Percentiles rank a stretch among this genome's conserved stretches.
Evolutionary conservation across 2,888 invertebrate species (phyloP).

Genomic region (Bruchidius siliquastri): DNA sequence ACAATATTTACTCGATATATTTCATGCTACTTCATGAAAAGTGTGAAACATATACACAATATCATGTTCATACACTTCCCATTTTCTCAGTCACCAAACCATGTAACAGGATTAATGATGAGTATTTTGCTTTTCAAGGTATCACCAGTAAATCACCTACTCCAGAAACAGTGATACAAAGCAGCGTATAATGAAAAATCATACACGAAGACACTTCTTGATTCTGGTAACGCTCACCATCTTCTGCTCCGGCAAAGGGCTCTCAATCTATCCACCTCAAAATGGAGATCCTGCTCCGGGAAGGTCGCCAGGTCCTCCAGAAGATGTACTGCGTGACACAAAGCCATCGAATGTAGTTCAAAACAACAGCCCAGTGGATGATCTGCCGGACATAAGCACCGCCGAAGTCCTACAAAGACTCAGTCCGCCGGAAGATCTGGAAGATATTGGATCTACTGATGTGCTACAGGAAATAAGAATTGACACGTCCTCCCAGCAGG

Average conservation of each 20-base stretch:
- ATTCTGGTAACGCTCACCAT: constrained; percentile 3
- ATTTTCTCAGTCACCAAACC: too few relatives aligned
- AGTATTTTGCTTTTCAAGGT: not conserved
- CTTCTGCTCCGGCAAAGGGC: constrained; percentile 6
- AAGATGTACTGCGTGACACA: constrained; percentile 6
- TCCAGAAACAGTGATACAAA: not conserved
- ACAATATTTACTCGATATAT: too few relatives aligned
- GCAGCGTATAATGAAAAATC: not conserved
- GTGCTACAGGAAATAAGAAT: not conserved
- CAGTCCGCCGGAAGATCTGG: not conserved
- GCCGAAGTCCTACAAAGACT: constrained; percentile 7
- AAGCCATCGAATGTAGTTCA: not conserved
- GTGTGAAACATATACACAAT: too few relatives aligned
- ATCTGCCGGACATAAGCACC: constrained; percentile 6
- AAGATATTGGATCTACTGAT: not conserved
- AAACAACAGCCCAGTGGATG: not conserved
- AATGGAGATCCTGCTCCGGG: constrained; percentile 63
- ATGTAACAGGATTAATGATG: too few relatives aligned
- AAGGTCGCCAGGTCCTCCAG: constrained; percentile 61
- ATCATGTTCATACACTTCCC: too few relatives aligned
- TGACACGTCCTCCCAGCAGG: not conserved
- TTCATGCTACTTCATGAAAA: too few relatives aligned
- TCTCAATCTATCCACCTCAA: not conserved
- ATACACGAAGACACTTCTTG: not conserved
- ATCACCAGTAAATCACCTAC: not conserved